Conservation (phyloP, 2,113 vertebrate species). For the Typhlomys cinereus region DNA sequence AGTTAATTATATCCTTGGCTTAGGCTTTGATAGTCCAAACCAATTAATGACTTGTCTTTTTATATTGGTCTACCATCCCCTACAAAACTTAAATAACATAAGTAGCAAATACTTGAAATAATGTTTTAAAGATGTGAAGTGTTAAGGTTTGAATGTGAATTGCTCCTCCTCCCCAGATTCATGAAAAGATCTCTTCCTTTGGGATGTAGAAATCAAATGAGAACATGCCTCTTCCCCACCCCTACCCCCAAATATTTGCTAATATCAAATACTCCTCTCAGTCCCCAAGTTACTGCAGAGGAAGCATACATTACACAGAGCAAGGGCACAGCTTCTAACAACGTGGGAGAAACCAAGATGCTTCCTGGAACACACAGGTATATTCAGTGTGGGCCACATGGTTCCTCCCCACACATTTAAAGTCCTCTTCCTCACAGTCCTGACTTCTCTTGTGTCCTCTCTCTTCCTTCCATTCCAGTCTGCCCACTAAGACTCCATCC, state of each 20-base stretch:
- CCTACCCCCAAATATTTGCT: neutral
- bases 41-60: conserved; percentile 25
- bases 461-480: accelerated
- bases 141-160: too few relatives aligned
- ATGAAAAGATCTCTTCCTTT: neutral
- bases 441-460: neutral
- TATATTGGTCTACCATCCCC: neutral
- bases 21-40: conserved; percentile 20
- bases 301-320: neutral
- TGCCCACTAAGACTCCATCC: neutral
- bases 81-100: conserved; percentile 22
- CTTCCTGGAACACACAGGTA: neutral
- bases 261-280: neutral
- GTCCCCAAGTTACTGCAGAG: neutral
- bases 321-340: neutral
- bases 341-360: neutral
- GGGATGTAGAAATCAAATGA: neutral
- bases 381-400: too few relatives aligned
- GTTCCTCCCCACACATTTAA: neutral
- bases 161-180: too few relatives aligned
- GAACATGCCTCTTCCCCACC: neutral
- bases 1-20: neutral
- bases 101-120: conserved; percentile 17
- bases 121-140: conserved; percentile 5
- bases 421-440: accelerated